Evolutionary conservation across 2,888 invertebrate genomes (phyloP).

Genomic region (Epirrhoe alternata): DNA sequence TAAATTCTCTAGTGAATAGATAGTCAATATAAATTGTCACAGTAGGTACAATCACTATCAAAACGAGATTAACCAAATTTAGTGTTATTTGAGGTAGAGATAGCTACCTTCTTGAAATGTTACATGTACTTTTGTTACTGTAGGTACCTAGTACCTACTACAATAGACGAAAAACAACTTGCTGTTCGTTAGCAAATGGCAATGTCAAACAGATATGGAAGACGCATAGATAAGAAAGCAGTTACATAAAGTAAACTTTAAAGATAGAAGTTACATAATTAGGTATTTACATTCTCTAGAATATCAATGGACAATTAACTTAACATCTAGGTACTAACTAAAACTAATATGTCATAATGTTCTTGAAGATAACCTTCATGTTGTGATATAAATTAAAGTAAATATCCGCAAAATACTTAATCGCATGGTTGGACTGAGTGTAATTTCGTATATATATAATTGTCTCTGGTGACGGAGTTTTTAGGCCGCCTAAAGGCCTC

Average conservation of each 20-base stretch:
- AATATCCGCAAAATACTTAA: too few relatives aligned
- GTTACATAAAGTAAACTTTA: slow-evolving; percentile 6
- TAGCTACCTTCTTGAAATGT: background rate
- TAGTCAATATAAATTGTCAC: too few relatives aligned
- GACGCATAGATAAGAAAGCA: slow-evolving; percentile 22
- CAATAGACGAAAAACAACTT: background rate
- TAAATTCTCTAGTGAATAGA: background rate
- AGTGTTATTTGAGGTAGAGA: too few relatives aligned
- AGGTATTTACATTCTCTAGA: slow-evolving; percentile 10
- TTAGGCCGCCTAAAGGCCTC: too few relatives aligned
- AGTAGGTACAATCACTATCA: too few relatives aligned
- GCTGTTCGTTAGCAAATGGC: slow-evolving; percentile 10
- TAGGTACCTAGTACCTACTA: background rate
- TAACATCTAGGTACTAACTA: slow-evolving; percentile 4
- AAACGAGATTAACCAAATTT: too few relatives aligned
- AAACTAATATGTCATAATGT: slow-evolving; percentile 6
- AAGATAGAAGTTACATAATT: slow-evolving; percentile 10
- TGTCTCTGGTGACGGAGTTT: too few relatives aligned
- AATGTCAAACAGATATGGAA: slow-evolving; percentile 31
- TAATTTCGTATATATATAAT: too few relatives aligned
- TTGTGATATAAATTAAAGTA: slow-evolving; percentile 3
- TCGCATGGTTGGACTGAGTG: too few relatives aligned
- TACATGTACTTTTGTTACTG: background rate
- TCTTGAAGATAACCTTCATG: slow-evolving; percentile 2
- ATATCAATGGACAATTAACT: slow-evolving; percentile 11